phyloP scores from a whole-genome alignment of 2,797 vertebrate species.

The Carcharodon carcharias region DNA sequence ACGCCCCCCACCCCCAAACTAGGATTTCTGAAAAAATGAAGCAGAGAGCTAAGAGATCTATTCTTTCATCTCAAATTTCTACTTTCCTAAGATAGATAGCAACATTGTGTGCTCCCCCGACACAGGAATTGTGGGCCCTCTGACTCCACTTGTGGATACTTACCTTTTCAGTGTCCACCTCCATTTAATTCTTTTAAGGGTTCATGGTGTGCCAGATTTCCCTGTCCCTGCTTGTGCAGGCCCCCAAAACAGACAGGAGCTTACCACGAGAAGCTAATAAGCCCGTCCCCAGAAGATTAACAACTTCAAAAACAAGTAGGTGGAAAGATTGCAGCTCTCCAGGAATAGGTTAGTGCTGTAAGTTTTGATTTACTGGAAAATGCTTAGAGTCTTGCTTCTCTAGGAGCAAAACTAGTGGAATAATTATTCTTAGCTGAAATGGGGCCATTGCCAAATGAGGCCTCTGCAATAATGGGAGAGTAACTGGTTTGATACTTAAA shows the following conservation, averaged over 20 bases:
- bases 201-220: not conserved
- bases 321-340: not conserved
- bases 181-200: not conserved
- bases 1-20: not conserved
- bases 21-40: not conserved
- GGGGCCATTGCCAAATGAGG: not conserved
- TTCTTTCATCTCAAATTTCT: not conserved
- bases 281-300: not conserved
- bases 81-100: not conserved
- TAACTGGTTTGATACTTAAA: not conserved
- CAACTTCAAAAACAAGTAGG: not conserved
- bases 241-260: not conserved
- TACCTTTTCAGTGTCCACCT: not conserved
- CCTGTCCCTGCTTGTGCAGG: not conserved
- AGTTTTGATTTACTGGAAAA: not conserved
- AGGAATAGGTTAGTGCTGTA: not conserved
- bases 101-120: not conserved
- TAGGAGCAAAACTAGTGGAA: not conserved
- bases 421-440: not conserved
- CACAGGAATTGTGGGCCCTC: not conserved
- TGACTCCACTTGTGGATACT: not conserved
- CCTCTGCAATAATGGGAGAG: not conserved
- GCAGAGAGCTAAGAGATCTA: not conserved
- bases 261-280: not conserved
- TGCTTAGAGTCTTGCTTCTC: not conserved